These are phyloP conservation scores for Leptopilina clavipes DNA, from an alignment of 1,140 invertebrate genomes.

Conservation along the genomic window DNA sequence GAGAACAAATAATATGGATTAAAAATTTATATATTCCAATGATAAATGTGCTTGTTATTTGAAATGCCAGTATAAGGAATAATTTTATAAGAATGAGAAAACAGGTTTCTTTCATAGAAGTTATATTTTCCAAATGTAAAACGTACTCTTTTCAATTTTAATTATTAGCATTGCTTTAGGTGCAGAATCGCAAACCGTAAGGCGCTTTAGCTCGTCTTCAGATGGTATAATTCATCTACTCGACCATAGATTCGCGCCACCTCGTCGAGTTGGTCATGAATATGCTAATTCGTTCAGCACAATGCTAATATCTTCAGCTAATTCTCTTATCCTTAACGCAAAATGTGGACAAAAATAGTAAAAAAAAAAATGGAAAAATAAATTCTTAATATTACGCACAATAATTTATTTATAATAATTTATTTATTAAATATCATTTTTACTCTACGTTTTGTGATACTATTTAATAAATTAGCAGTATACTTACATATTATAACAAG, in stretches of 20 bases:
- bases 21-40: too few species aligned
- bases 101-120: background rate
- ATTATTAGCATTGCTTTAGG: constrained; percentile 24
- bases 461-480: too few species aligned
- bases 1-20: too few species aligned
- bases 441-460: too few species aligned
- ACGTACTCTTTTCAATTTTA: constrained; percentile 5
- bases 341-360: background rate
- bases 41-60: too few species aligned
- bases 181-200: constrained; percentile 48
- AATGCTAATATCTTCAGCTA: constrained; percentile 55
- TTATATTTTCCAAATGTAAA: constrained; percentile 8
- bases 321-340: constrained; percentile 49
- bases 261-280: constrained; percentile 51
- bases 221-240: constrained; percentile 54
- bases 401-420: too few species aligned
- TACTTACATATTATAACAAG: too few species aligned
- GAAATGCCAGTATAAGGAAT: background rate
- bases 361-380: background rate
- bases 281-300: constrained; percentile 55
- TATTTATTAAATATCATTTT: too few species aligned
- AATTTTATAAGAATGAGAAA: background rate
- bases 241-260: constrained; percentile 50
- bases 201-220: constrained; percentile 52
- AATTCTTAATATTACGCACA: too few species aligned